These are phyloP conservation scores for Vespertilio murinus DNA, from an alignment of 2,797 vertebrate genomes.

Conservation along the genomic window DNA sequence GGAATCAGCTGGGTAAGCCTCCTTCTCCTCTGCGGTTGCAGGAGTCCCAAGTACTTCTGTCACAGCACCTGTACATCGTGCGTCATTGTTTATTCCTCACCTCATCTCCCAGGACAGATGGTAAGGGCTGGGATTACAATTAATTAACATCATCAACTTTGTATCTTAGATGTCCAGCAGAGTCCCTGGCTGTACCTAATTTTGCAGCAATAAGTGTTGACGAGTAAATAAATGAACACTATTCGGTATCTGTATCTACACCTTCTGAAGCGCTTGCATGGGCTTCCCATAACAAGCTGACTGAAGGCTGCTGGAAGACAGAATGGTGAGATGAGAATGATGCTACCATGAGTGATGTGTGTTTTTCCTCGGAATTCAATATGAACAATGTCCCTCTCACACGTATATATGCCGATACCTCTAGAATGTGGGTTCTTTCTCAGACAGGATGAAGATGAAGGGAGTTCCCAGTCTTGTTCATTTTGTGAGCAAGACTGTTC, in stretches of 20 bases:
- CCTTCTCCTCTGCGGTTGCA: background rate
- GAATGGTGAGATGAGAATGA: background rate
- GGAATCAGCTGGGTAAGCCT: background rate
- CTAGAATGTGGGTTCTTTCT: background rate
- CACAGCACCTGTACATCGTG: no score
- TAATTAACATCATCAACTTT: background rate
- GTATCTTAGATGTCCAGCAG: background rate
- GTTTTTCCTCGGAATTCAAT: background rate
- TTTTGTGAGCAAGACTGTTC: background rate
- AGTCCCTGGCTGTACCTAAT: background rate
- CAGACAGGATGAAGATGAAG: background rate
- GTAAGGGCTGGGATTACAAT: background rate
- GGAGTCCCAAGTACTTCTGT: background rate
- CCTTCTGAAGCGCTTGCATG: background rate
- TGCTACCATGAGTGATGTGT: background rate
- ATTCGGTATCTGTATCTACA: background rate
- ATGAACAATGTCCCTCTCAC: background rate
- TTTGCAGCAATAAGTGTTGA: conserved; percentile 17
- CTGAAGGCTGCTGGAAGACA: background rate
- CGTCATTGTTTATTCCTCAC: background rate
- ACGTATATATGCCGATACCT: no score
- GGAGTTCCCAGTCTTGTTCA: background rate
- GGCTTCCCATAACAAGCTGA: background rate
- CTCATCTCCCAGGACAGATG: background rate
- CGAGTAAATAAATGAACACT: background rate